A percentile compares a stretch with the other conserved stretches of the same genome.
phyloP scores from a whole-genome alignment of 2,888 invertebrate species.

The Branchellion lobata region DNA sequence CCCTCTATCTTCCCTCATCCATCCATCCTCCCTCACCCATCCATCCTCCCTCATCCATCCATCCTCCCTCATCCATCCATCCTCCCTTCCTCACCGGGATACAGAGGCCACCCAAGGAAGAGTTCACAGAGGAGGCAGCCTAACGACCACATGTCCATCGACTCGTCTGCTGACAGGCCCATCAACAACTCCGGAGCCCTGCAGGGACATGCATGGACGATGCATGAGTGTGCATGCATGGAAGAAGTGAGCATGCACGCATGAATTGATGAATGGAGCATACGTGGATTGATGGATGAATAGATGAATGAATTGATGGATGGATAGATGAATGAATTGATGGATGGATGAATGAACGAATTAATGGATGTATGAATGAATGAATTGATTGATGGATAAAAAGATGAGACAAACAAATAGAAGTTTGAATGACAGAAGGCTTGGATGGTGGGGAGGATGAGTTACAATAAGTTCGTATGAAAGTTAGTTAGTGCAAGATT shows the following conservation, averaged over 20 bases:
- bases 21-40: too few species aligned
- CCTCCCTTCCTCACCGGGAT: background rate
- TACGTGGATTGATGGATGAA: background rate
- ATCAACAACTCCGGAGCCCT: background rate
- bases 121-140: background rate
- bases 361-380: background rate
- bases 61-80: too few species aligned
- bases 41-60: too few species aligned
- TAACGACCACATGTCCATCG: slow-evolving; percentile 7
- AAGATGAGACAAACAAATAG: too few species aligned
- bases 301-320: background rate
- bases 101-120: slow-evolving; percentile 6
- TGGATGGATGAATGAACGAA: slow-evolving; percentile 4
- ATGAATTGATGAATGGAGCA: background rate
- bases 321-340: background rate
- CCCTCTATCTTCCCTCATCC: too few species aligned
- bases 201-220: background rate
- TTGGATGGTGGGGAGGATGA: too few species aligned
- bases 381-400: too few species aligned
- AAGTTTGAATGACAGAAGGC: too few species aligned
- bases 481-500: too few species aligned
- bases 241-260: background rate
- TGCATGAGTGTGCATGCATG: background rate
- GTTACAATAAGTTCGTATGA: too few species aligned
- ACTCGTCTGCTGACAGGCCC: background rate